phyloP scores from a whole-genome alignment of 2,888 invertebrate species.

The Fissipunctia ypsillon region DNA sequence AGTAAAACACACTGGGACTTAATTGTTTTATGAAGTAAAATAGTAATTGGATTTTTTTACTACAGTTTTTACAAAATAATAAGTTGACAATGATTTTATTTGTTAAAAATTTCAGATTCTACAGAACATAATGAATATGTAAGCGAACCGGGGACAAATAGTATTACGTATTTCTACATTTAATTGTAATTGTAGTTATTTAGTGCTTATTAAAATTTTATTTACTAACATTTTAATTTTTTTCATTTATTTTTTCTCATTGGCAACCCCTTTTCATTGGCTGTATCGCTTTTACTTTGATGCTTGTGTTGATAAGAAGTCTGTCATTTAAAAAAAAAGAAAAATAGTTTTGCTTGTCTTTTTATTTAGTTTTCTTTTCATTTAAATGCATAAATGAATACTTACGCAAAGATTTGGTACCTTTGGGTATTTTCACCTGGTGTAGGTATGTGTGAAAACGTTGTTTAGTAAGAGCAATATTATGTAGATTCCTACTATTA shows the following conservation, averaged over 20 bases:
- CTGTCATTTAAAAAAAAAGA: background rate
- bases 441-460: conserved; percentile 37
- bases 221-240: conserved; percentile 63
- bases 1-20: conserved; percentile 8
- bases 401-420: background rate
- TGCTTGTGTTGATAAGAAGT: conserved; percentile 27
- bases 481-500: background rate
- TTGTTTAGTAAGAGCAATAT: conserved; percentile 27
- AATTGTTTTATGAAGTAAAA: background rate
- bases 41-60: background rate
- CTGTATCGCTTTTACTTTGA: conserved; percentile 51
- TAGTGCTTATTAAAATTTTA: conserved; percentile 66
- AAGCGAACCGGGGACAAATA: conserved; percentile 61
- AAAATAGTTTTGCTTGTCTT: background rate
- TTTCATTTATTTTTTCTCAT: conserved; percentile 68
- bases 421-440: conserved; percentile 15
- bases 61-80: conserved; percentile 6
- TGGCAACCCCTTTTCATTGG: conserved; percentile 53
- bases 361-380: background rate
- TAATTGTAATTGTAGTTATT: conserved; percentile 62
- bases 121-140: conserved; percentile 77
- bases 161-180: conserved; percentile 49
- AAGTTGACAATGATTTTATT: conserved; percentile 51
- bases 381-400: conserved; percentile 4
- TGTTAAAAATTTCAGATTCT: conserved; percentile 74